phyloP scores from a whole-genome alignment of 1,140 invertebrate species.

The Drosophila simulans region DNA sequence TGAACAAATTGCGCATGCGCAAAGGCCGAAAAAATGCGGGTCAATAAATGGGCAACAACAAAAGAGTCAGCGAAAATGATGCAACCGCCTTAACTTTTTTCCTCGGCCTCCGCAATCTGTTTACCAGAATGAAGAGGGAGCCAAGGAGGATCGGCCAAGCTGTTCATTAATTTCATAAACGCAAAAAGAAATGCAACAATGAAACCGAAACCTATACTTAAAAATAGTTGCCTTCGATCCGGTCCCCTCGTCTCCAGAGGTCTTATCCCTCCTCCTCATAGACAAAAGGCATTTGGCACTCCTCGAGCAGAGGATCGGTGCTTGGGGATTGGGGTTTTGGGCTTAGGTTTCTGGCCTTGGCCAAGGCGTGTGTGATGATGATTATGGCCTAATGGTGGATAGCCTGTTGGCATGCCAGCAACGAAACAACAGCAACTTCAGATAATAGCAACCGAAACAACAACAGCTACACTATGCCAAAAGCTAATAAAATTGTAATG shows the following conservation, averaged over 20 bases:
- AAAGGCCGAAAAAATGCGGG: constrained; percentile 67
- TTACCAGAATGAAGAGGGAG: constrained; percentile 32
- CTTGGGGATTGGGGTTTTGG: neutral
- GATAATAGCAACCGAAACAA: constrained; percentile 54
- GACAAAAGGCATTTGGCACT: constrained; percentile 79
- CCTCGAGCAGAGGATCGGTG: constrained; percentile 38
- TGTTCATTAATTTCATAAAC: constrained; percentile 83
- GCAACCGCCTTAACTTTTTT: constrained; percentile 49
- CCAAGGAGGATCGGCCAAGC: constrained; percentile 44
- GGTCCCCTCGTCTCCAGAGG: constrained; percentile 7
- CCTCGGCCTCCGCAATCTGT: constrained; percentile 37
- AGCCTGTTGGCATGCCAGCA: constrained; percentile 77
- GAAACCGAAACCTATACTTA: constrained; percentile 83
- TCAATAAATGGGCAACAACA: constrained; percentile 67
- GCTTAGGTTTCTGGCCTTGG: constrained; percentile 52
- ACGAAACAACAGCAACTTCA: constrained; percentile 33
- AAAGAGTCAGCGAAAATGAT: constrained; percentile 50
- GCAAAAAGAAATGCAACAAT: constrained; percentile 81
- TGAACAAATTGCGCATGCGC: constrained; percentile 55
- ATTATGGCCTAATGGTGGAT: constrained; percentile 81
- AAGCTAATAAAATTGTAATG: constrained; percentile 8
- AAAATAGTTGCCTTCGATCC: constrained; percentile 60
- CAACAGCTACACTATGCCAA: constrained; percentile 23
- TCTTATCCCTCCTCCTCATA: constrained; percentile 49
- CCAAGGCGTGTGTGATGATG: constrained; percentile 79